A percentile compares a stretch with the other conserved stretches of the same genome.
phyloP scores from a whole-genome alignment of 2,797 vertebrate species.

The Dryobates pubescens region DNA sequence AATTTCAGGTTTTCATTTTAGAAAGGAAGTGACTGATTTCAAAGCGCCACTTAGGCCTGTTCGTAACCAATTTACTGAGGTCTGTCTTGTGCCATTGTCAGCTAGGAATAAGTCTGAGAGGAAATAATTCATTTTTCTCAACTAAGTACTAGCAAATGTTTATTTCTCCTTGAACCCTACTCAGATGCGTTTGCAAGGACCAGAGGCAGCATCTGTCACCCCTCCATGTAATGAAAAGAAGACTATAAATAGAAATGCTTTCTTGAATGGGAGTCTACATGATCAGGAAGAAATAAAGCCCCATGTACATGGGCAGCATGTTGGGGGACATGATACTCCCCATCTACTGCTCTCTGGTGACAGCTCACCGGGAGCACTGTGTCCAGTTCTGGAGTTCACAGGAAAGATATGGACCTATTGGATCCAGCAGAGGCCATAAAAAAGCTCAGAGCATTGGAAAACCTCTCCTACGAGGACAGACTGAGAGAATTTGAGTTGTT shows the following conservation, averaged over 20 bases:
- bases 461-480: too few species aligned
- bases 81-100: not conserved
- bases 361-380: too few species aligned
- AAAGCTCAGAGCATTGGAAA: too few species aligned
- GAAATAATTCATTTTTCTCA: not conserved
- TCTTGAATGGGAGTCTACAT: not conserved
- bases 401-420: too few species aligned
- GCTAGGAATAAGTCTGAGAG: not conserved
- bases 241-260: not conserved
- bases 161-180: not conserved
- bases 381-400: too few species aligned
- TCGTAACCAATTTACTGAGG: not conserved
- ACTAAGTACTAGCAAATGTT: not conserved
- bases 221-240: not conserved
- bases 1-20: not conserved
- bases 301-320: not conserved
- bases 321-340: too few species aligned
- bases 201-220: not conserved
- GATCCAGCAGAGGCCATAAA: too few species aligned
- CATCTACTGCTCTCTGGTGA: too few species aligned
- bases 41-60: not conserved
- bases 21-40: not conserved
- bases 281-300: not conserved
- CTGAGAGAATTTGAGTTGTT: too few species aligned
- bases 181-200: not conserved